Evolutionary conservation across 2,113 vertebrate genomes (phyloP), one percentile per base, ranked within the genome.

Genomic region (Mastomys coucha): DNA sequence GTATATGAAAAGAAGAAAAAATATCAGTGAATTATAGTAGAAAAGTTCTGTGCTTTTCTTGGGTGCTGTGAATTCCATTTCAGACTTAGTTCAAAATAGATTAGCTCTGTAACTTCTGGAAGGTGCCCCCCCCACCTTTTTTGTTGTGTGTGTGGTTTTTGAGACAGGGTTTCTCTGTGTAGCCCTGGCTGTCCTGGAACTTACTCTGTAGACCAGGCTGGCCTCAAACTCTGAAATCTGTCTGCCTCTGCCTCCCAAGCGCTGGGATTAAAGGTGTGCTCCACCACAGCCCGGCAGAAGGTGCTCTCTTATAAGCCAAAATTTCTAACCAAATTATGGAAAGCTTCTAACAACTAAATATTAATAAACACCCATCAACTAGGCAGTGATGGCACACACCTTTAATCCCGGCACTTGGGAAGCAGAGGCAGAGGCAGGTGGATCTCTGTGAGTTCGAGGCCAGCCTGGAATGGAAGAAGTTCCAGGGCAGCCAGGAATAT

Each of bases 41-140:
- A 80, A 94, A 86, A 58, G 7, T 89, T 45, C 12, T 72, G 12
- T 76, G 24, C 51, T 95, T 31, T 94, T 12, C 19, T 94, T 94
- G 36, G 51, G 45, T 89, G 31, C 58, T 78, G 5, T 69, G 60
- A 63, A 77, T 88, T 73, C 31, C 11, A 1, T 93, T 69, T 49
- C 33, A 95, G 39, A 11, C 13, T 63, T 81, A 7, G 85, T 72
- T 76, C 53, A 82, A n/a, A 72, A 42, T 56, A 70, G 24, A n/a
- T 80, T 36, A 82, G 22, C 67, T 92, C 1, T 91, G 60, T 96
- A 51, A 90, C 31, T 28, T 86, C 45, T 45, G 45, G 45, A 45
- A 45, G 45, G 45, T 45, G 45, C 45, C 45, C 45, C 45, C 45
- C 45, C 45, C n/a, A n/a, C n/a, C n/a, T n/a, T n/a, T n/a, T n/a